Base-by-base conservation (phyloP, 2,888 invertebrate species). In the Lepidochrysops patricia region DNA sequence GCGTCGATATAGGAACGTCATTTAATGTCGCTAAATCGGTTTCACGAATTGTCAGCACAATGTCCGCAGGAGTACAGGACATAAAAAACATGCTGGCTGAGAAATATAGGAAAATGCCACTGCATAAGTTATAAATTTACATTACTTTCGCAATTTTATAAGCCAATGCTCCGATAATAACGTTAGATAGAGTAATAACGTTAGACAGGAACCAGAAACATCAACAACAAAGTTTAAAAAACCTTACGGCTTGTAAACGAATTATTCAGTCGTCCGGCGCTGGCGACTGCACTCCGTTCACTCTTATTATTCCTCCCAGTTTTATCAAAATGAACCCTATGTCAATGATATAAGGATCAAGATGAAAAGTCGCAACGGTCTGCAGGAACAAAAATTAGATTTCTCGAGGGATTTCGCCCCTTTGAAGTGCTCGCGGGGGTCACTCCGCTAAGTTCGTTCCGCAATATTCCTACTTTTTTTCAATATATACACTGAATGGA, bases 311-410 rank as follows among this genome's bases (percentile, higher is more conserved):
- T n/a, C n/a, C n/a, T n/a, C n/a, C n/a, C n/a, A n/a, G n/a, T n/a
- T n/a, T n/a, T n/a, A n/a, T n/a, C n/a, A n/a, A n/a, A n/a, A n/a
- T n/a, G n/a, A n/a, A n/a, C n/a, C n/a, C n/a, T n/a, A n/a, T n/a
- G n/a, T n/a, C n/a, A n/a, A n/a, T n/a, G n/a, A n/a, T n/a, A n/a
- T n/a, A n/a, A n/a, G n/a, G n/a, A n/a, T n/a, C n/a, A n/a, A n/a
- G n/a, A n/a, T n/a, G n/a, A n/a, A n/a, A n/a, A n/a, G n/a, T n/a
- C n/a, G n/a, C n/a, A n/a, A n/a, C n/a, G n/a, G n/a, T n/a, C n/a
- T n/a, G n/a, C n/a, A n/a, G 75, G 80, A 79, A 64, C 78, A 84
- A 84, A 84, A 86, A 84, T 86, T 84, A 79, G 79, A 84, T 84
- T 85, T 68, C 72, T 72, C n/a, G 68, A 49, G 68, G 64, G 70